Percentiles rank a stretch among this genome's conserved stretches.
phyloP scores from a whole-genome alignment of 2,797 vertebrate genomes.

The Schizopygopsis malacanthus region DNA sequence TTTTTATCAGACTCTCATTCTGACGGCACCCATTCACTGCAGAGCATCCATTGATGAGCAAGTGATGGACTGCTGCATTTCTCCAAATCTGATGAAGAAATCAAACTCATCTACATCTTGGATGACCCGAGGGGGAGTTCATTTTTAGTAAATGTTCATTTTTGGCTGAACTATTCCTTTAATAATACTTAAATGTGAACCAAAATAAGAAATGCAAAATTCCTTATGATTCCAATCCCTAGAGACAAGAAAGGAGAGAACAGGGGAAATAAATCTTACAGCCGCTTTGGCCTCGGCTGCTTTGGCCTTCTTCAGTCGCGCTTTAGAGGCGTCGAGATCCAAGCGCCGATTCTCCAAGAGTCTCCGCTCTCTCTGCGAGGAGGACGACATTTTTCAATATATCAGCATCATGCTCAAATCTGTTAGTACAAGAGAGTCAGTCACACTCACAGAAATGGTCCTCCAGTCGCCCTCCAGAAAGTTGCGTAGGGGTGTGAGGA shows the following conservation, averaged over 20 bases:
- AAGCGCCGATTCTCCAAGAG: constrained; percentile 92
- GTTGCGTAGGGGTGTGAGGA: constrained; percentile 90
- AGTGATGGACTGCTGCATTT: too few species aligned
- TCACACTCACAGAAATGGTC: constrained; percentile 88
- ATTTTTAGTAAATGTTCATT: not conserved
- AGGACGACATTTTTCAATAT: not conserved
- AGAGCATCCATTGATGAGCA: not conserved
- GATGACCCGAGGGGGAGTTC: too few species aligned
- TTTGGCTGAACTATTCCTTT: not conserved
- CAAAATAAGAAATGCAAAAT: not conserved
- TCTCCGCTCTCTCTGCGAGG: constrained; percentile 87
- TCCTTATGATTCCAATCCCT: not conserved
- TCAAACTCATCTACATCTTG: not conserved
- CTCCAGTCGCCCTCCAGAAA: constrained; percentile 96
- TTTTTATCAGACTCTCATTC: not conserved
- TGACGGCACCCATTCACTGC: not conserved
- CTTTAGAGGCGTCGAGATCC: constrained; percentile 91
- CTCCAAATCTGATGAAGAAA: too few species aligned
- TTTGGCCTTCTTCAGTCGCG: constrained; percentile 91
- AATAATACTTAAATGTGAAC: not conserved
- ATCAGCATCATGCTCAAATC: not conserved
- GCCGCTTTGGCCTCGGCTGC: constrained; percentile 88
- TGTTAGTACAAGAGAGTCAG: not conserved
- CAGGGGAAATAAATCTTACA: constrained; percentile 72
- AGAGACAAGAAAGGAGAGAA: not conserved